Evolutionary conservation across 2,888 invertebrate genomes (phyloP).

Genomic region (Drosophila mettleri): DNA sequence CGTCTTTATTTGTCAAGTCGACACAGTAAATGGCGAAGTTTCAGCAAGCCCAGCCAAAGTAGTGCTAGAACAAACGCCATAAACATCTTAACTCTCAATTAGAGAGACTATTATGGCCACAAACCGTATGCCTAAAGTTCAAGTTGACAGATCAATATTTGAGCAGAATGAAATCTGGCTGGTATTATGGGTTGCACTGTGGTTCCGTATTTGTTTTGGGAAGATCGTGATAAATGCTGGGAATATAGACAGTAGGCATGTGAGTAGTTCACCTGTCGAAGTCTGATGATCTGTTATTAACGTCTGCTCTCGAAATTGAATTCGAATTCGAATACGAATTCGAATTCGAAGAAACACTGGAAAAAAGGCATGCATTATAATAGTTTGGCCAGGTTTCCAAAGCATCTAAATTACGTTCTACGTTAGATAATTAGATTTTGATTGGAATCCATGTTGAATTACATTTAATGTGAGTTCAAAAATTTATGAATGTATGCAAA

Average conservation of each 20-base stretch:
- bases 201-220: conserved; percentile 26
- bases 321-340: not conserved
- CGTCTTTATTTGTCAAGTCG: conserved; percentile 28
- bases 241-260: not conserved
- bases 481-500: not conserved
- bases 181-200: not conserved
- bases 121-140: conserved; percentile 13
- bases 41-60: conserved; percentile 54
- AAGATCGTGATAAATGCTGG: conserved; percentile 19
- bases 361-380: conserved; percentile 33
- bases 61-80: conserved; percentile 46
- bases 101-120: conserved; percentile 44
- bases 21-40: conserved; percentile 50
- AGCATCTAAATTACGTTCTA: not conserved
- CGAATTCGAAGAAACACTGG: conserved; percentile 18
- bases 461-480: not conserved
- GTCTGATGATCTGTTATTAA: not conserved
- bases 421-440: not conserved
- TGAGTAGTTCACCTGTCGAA: conserved; percentile 35
- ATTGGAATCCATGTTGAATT: not conserved
- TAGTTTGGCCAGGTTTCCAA: not conserved
- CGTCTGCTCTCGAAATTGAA: conserved; percentile 6
- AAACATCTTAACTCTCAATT: conserved; percentile 43
- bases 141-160: conserved; percentile 34
- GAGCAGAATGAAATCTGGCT: conserved; percentile 25